Evolutionary conservation across 2,888 invertebrate species (phyloP).

Genomic region (Drosophila ezoana): DNA sequence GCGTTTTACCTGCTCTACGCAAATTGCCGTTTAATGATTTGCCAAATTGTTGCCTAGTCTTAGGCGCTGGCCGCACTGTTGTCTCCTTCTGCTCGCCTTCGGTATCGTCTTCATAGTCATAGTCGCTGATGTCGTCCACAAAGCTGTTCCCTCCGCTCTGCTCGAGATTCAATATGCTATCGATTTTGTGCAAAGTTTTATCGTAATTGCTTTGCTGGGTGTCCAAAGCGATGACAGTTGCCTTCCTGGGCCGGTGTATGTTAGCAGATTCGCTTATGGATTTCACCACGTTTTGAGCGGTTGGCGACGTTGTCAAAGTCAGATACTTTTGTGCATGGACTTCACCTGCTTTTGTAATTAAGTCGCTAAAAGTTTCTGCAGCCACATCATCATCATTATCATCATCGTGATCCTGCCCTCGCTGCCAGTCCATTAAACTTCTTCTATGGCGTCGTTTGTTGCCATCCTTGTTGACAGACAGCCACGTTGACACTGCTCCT

Average conservation of each 20-base stretch:
- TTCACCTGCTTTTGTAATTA: slow-evolving; percentile 77
- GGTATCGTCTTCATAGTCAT: slow-evolving; percentile 65
- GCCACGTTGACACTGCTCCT: slow-evolving; percentile 56
- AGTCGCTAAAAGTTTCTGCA: slow-evolving; percentile 78
- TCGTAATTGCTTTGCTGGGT: slow-evolving; percentile 48
- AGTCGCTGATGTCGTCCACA: slow-evolving; percentile 63
- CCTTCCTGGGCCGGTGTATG: slow-evolving; percentile 18
- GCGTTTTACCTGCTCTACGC: slow-evolving; percentile 72
- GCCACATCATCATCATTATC: slow-evolving; percentile 40
- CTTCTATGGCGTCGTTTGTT: slow-evolving; percentile 67
- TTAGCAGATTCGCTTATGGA: slow-evolving; percentile 34
- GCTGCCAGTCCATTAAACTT: slow-evolving; percentile 72
- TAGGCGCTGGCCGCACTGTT: slow-evolving; percentile 25
- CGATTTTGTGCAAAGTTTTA: slow-evolving; percentile 79
- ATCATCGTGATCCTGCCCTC: slow-evolving; percentile 29
- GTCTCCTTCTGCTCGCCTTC: slow-evolving; percentile 22
- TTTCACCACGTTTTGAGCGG: slow-evolving; percentile 35
- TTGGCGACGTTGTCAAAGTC: slow-evolving; percentile 33
- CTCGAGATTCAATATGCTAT: slow-evolving; percentile 80
- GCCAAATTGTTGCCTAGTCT: slow-evolving; percentile 73
- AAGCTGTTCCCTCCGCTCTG: slow-evolving; percentile 22
- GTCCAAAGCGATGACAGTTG: slow-evolving; percentile 30
- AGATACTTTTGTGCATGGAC: slow-evolving; percentile 54
- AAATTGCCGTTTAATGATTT: slow-evolving; percentile 84
- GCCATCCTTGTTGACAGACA: slow-evolving; percentile 45